A percentile compares a stretch with the other conserved stretches of the same genome.
Evolutionary conservation across 2,113 vertebrate genomes (phyloP).

Genomic region (Caretta caretta): DNA sequence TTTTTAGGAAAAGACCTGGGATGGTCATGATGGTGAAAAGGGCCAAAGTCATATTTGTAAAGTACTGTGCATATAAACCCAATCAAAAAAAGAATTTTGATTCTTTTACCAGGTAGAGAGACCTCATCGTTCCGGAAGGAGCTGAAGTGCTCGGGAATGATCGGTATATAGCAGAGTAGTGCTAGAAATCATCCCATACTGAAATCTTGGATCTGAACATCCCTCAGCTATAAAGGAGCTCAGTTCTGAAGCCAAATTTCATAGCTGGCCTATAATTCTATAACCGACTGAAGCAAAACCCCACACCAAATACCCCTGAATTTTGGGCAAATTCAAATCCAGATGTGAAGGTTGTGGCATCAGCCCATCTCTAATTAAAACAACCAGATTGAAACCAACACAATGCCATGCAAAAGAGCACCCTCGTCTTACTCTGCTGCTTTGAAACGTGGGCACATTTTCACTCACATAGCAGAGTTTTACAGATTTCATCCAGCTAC

Average conservation of each 20-base stretch:
- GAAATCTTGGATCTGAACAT: background rate
- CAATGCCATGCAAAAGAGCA: background rate
- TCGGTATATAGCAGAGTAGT: background rate
- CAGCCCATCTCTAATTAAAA: rapidly evolving
- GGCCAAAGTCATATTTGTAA: background rate
- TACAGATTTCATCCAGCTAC: background rate
- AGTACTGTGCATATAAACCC: too few species aligned
- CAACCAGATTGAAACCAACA: background rate
- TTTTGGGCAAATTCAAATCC: background rate
- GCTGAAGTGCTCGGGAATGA: background rate
- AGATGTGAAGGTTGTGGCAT: background rate
- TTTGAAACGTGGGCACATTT: background rate
- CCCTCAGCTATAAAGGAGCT: rapidly evolving
- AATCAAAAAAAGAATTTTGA: background rate
- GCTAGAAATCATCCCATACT: background rate
- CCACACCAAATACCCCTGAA: background rate
- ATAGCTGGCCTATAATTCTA: background rate
- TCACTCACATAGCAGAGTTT: background rate
- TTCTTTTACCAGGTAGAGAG: background rate
- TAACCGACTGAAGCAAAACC: background rate
- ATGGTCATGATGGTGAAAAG: background rate
- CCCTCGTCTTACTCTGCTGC: rapidly evolving
- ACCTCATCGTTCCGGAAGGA: background rate
- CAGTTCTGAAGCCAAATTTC: background rate
- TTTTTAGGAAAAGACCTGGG: background rate